Percentiles rank a stretch among this genome's conserved stretches.
Evolutionary conservation across 2,113 vertebrate genomes (phyloP).

Genomic region (Agelaius phoeniceus): DNA sequence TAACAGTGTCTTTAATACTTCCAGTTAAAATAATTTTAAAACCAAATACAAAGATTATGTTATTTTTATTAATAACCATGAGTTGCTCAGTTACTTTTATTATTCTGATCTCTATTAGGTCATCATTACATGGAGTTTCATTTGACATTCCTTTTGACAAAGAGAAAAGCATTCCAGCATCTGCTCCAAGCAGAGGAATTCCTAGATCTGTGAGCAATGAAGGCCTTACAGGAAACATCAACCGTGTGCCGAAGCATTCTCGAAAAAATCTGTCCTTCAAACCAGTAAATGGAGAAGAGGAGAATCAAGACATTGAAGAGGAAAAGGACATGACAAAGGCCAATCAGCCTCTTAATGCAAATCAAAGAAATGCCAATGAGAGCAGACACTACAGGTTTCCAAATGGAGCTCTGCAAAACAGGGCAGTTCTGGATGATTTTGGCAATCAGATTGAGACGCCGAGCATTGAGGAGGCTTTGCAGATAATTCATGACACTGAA

Average conservation of each 20-base stretch:
- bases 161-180: slow-evolving; percentile 73
- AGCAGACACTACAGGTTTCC: slow-evolving; percentile 68
- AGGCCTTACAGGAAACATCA: slow-evolving; percentile 82
- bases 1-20: neutral
- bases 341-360: slow-evolving; percentile 30
- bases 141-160: slow-evolving; percentile 97
- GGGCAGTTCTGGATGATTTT: slow-evolving; percentile 76
- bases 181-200: slow-evolving; percentile 79
- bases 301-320: slow-evolving; percentile 84
- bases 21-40: neutral
- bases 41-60: neutral
- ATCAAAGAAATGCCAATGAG: slow-evolving; percentile 61
- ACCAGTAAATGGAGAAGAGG: slow-evolving; percentile 86
- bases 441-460: slow-evolving; percentile 80
- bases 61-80: neutral
- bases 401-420: slow-evolving; percentile 81
- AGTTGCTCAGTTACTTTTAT: slow-evolving; percentile 5
- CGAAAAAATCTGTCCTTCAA: slow-evolving; percentile 91
- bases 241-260: slow-evolving; percentile 79
- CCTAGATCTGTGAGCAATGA: slow-evolving; percentile 92
- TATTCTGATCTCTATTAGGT: slow-evolving; percentile 73
- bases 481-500: slow-evolving; percentile 89
- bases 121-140: slow-evolving; percentile 92
- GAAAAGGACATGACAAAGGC: slow-evolving; percentile 74
- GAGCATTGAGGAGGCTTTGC: slow-evolving; percentile 91